Evolutionary conservation across 2,888 invertebrate species (phyloP).

Genomic region (Gari tellinella): DNA sequence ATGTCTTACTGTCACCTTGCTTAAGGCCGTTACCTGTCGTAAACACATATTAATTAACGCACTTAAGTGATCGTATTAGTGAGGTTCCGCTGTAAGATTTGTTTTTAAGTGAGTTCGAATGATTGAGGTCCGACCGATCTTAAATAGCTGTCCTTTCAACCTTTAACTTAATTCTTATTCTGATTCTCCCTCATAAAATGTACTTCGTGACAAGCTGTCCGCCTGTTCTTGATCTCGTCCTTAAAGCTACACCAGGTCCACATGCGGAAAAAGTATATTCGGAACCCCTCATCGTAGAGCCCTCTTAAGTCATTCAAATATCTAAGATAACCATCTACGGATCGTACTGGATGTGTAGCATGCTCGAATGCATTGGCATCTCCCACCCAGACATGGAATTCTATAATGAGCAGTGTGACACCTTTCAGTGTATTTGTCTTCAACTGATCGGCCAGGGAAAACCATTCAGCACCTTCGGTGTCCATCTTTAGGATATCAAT

Average conservation of each 20-base stretch:
- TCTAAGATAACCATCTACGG: slow-evolving; percentile 2
- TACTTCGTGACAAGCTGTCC: slow-evolving; percentile 11
- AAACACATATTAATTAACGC: too few relatives aligned
- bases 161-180: not conserved
- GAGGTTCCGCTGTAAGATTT: too few relatives aligned
- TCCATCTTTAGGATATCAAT: slow-evolving; percentile 34
- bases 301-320: not conserved
- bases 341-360: not conserved
- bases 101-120: too few relatives aligned
- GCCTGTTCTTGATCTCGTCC: not conserved
- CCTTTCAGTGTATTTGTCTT: slow-evolving; percentile 1
- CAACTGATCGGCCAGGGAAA: slow-evolving; percentile 14
- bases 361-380: not conserved
- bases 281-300: slow-evolving; percentile 13
- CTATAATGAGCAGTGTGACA: slow-evolving; percentile 21
- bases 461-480: slow-evolving; percentile 27
- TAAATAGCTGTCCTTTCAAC: too few relatives aligned
- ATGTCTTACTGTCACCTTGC: too few relatives aligned
- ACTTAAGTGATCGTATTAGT: too few relatives aligned
- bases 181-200: slow-evolving; percentile 16
- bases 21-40: too few relatives aligned
- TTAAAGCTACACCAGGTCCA: slow-evolving; percentile 11
- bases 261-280: slow-evolving; percentile 12
- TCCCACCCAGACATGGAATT: slow-evolving; percentile 12
- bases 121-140: too few relatives aligned